These are phyloP conservation scores for Yasuhikotakia modesta DNA, from an alignment of 2,797 vertebrate species.

Conservation along the genomic window DNA sequence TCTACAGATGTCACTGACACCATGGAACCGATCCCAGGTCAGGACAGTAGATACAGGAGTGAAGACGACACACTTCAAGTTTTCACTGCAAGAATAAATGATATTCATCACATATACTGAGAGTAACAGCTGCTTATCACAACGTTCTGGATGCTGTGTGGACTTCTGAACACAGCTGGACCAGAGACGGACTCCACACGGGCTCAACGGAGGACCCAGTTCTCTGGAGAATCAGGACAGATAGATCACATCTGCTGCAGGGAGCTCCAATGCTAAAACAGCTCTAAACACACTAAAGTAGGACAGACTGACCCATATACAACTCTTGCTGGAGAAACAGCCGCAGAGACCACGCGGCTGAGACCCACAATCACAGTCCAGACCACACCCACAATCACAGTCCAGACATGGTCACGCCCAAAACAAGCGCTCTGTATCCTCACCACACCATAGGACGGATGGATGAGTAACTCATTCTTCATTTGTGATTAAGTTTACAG, in stretches of 20 bases:
- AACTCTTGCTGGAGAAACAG: conserved; percentile 43
- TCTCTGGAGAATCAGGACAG: conserved; percentile 43
- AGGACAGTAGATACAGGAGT: background rate
- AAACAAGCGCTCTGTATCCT: too few species aligned
- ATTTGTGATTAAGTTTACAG: too few species aligned
- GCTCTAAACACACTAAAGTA: conserved; percentile 55
- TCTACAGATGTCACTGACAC: background rate
- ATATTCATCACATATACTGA: too few species aligned
- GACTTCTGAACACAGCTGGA: conserved; percentile 57
- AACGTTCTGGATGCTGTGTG: background rate
- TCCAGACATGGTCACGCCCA: too few species aligned
- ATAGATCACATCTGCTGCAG: conserved; percentile 48
- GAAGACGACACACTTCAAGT: background rate
- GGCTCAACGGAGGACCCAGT: background rate
- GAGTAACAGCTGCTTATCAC: background rate
- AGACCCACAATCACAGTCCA: background rate
- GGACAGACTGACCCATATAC: conserved; percentile 69
- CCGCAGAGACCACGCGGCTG: background rate
- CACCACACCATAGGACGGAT: too few species aligned
- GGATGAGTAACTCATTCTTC: too few species aligned
- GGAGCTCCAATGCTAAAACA: conserved; percentile 42
- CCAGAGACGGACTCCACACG: conserved; percentile 5
- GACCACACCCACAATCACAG: too few species aligned
- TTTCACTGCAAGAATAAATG: too few species aligned
- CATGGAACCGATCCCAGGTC: conserved; percentile 1